These are phyloP conservation scores for Pyrgus malvae DNA, from an alignment of 2,888 invertebrate genomes.

Conservation along the genomic window DNA sequence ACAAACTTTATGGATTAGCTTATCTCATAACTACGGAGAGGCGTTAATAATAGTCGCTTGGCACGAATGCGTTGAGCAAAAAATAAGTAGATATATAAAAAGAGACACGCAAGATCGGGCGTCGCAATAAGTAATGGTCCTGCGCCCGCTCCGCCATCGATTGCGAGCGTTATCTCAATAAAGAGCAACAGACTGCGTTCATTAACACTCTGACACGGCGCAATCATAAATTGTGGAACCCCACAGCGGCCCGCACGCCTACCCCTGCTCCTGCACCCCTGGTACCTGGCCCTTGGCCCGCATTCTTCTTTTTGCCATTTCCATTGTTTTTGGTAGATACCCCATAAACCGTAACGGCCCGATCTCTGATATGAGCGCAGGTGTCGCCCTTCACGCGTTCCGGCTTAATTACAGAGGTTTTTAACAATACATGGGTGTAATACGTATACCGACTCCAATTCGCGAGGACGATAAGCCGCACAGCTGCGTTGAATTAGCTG, in stretches of 20 bases:
- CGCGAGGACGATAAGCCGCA: conserved; percentile 56
- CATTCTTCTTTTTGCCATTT: conserved; percentile 76
- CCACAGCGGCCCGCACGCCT: conserved; percentile 73
- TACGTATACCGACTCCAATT: conserved; percentile 49
- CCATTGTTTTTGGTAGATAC: conserved; percentile 75
- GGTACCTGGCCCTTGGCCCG: conserved; percentile 63
- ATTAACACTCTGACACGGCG: conserved; percentile 79
- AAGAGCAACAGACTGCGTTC: conserved; percentile 79
- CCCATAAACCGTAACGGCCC: conserved; percentile 73
- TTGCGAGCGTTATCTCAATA: conserved; percentile 79
- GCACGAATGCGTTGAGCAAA: conserved; percentile 65
- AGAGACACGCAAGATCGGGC: conserved; percentile 69
- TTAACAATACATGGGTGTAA: conserved; percentile 52
- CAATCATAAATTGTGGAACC: conserved; percentile 80
- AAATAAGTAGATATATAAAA: conserved; percentile 56
- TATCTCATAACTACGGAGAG: conserved; percentile 52
- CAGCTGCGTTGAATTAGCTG: conserved; percentile 68
- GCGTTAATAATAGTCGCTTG: conserved; percentile 66
- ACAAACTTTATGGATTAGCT: conserved; percentile 60
- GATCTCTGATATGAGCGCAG: conserved; percentile 74
- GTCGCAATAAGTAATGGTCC: conserved; percentile 70
- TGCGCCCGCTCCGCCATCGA: conserved; percentile 50
- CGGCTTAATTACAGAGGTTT: conserved; percentile 72
- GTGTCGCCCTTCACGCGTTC: conserved; percentile 75
- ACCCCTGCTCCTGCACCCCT: conserved; percentile 58